phyloP scores from a whole-genome alignment of 2,888 invertebrate genomes.

The Altica lythri region DNA sequence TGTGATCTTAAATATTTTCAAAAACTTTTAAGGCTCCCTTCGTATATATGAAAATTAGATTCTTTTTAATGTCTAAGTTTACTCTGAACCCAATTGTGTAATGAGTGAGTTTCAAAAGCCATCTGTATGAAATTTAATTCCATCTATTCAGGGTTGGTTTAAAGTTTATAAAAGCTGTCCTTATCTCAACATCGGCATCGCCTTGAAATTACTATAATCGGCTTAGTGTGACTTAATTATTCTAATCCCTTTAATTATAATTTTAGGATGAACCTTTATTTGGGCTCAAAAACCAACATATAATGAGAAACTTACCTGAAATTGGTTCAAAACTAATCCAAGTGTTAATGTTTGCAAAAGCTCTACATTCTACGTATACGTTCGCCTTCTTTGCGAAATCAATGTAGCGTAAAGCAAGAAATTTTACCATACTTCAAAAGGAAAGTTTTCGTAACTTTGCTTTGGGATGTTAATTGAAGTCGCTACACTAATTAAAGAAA shows the following conservation, averaged over 20 bases:
- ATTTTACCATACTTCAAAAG: slow-evolving; percentile 16
- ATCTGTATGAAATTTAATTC: slow-evolving; percentile 7
- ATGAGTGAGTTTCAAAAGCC: background rate
- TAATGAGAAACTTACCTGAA: slow-evolving; percentile 31
- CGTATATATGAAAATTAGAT: too few species aligned
- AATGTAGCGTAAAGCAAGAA: slow-evolving; percentile 14
- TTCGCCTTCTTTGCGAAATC: slow-evolving; percentile 7
- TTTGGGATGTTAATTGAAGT: slow-evolving; percentile 10
- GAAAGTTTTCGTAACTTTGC: slow-evolving; percentile 7
- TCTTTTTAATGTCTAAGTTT: too few species aligned
- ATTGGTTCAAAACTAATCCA: slow-evolving; percentile 33
- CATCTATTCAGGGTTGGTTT: background rate
- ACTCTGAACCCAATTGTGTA: too few species aligned
- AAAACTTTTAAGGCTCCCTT: too few species aligned
- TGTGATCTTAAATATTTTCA: too few species aligned
- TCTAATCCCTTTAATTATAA: slow-evolving; percentile 47
- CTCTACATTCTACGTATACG: background rate
- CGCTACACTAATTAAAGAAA: slow-evolving; percentile 6
- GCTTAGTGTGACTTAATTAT: slow-evolving; percentile 46
- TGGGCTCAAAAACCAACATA: slow-evolving; percentile 27
- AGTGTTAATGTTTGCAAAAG: slow-evolving; percentile 28
- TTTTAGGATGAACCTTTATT: slow-evolving; percentile 37
- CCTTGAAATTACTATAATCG: slow-evolving; percentile 45
- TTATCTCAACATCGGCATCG: slow-evolving; percentile 31
- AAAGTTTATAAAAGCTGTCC: slow-evolving; percentile 18